Conservation (phyloP, 1,140 invertebrate species). For the Stegodyphus dumicola region DNA sequence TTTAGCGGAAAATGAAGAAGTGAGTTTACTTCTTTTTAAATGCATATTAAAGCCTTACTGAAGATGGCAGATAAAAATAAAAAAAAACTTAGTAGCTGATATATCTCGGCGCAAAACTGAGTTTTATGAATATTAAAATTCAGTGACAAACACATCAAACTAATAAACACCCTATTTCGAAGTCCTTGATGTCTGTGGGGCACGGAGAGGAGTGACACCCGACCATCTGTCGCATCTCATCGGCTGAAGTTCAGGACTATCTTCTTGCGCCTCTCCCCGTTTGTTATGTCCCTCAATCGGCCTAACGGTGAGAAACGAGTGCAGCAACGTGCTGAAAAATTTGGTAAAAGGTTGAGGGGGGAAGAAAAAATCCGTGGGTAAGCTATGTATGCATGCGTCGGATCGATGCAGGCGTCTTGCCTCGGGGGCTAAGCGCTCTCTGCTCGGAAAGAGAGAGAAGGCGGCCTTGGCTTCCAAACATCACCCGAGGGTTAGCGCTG, state of each 20-base stretch:
- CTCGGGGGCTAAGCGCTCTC: not conserved
- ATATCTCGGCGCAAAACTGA: no score
- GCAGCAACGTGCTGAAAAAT: slow-evolving; percentile 8
- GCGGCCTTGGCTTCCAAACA: slow-evolving; percentile 55
- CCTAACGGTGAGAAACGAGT: not conserved
- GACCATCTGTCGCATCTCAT: not conserved
- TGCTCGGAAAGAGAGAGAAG: slow-evolving; percentile 33
- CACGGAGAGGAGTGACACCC: not conserved
- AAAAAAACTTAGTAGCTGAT: no score
- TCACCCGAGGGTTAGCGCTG: slow-evolving; percentile 11
- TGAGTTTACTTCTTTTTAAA: no score
- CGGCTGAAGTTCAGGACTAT: no score
- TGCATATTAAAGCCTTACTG: no score
- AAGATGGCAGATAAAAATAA: no score
- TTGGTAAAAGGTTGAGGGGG: slow-evolving; percentile 4
- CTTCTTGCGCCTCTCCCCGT: not conserved
- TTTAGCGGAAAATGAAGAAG: no score
- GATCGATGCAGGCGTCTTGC: slow-evolving; percentile 18
- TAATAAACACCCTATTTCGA: no score
- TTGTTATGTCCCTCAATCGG: slow-evolving; percentile 14
- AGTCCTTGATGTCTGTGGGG: no score
- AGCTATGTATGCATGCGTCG: slow-evolving; percentile 31
- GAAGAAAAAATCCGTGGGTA: slow-evolving; percentile 34
- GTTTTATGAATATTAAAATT: no score
- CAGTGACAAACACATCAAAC: no score